Conservation (phyloP, 2,797 vertebrate genomes). For the Squalus acanthias region DNA sequence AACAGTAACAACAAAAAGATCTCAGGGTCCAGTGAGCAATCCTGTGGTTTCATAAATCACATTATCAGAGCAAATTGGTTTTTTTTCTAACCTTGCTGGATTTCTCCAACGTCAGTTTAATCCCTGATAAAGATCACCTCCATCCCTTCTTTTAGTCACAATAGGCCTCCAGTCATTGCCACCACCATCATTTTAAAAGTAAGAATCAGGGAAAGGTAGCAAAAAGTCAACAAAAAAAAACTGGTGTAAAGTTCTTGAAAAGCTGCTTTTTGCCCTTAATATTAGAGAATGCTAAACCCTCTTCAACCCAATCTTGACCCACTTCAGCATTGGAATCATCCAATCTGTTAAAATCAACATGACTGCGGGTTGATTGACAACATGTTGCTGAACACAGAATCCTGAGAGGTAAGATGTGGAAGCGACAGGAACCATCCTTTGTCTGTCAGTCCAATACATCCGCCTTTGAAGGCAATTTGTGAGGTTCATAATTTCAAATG, state of each 20-base stretch:
- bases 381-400: no score
- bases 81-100: not conserved
- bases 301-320: no score
- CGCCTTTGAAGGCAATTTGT: no score
- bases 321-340: not conserved
- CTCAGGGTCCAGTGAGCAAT: not conserved
- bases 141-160: not conserved
- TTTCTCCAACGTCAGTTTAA: not conserved
- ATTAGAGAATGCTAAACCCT: not conserved
- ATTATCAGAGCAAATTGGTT: not conserved
- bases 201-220: not conserved
- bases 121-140: not conserved
- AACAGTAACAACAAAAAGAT: not conserved
- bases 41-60: not conserved
- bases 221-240: not conserved
- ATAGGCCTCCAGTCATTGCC: not conserved
- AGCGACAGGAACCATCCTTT: no score
- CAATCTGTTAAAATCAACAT: not conserved
- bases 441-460: no score
- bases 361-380: no score
- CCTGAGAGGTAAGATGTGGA: no score
- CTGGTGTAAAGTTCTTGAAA: not conserved
- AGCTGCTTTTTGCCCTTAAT: not conserved
- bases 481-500: no score
- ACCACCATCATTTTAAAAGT: not conserved